Percentiles rank a stretch among this genome's conserved stretches.
These are phyloP conservation scores for Hetaerina titia DNA, from an alignment of 2,888 invertebrate genomes.

Conservation along the genomic window DNA sequence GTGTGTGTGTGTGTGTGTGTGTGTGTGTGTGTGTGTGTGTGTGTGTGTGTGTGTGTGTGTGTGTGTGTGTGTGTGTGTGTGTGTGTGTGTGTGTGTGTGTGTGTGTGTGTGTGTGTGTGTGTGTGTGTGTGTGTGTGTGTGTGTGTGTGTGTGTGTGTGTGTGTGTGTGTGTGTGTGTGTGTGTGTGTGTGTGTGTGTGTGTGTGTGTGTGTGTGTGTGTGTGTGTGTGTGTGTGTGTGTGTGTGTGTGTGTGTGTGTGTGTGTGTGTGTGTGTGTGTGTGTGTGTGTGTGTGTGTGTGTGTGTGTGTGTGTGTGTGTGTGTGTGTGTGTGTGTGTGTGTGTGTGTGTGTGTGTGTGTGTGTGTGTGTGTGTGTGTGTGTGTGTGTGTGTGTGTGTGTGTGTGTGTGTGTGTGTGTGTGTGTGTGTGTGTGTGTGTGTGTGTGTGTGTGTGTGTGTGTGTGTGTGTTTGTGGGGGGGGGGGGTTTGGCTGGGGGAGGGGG, in stretches of 20 bases:
- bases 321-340: constrained; percentile 1
- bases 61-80: constrained; percentile 1
- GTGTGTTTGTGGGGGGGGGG: not conserved
- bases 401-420: constrained; percentile 1
- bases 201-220: constrained; percentile 1
- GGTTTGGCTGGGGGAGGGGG: not conserved
- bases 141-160: constrained; percentile 1
- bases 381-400: constrained; percentile 1
- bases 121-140: constrained; percentile 1
- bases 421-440: constrained; percentile 1
- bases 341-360: constrained; percentile 1
- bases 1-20: constrained; percentile 1
- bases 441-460: constrained; percentile 1
- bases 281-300: constrained; percentile 1
- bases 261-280: constrained; percentile 1
- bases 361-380: constrained; percentile 1
- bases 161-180: constrained; percentile 1
- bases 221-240: not conserved
- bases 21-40: constrained; percentile 1
- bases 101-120: constrained; percentile 1
- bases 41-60: constrained; percentile 1
- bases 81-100: constrained; percentile 1
- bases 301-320: constrained; percentile 1
- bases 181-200: constrained; percentile 1
- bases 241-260: constrained; percentile 1